These are phyloP conservation scores for Toxotes chatareus DNA, from an alignment of 2,113 vertebrate genomes.

Conservation along the genomic window DNA sequence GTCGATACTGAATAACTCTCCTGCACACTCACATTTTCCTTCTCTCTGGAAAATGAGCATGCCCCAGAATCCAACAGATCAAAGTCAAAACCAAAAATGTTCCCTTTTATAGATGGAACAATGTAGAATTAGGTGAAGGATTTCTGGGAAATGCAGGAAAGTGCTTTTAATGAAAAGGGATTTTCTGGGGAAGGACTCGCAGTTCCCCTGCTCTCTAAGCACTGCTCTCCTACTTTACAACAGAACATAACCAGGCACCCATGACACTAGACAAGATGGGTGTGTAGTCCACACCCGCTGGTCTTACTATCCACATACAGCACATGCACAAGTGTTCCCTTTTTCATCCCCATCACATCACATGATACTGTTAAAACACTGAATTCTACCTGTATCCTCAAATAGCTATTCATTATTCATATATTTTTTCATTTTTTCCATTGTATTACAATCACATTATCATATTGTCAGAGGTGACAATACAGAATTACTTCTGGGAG, in stretches of 20 bases:
- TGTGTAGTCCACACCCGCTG: slow-evolving; percentile 16
- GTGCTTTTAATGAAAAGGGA: slow-evolving; percentile 63
- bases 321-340: neutral
- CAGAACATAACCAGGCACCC: slow-evolving; percentile 25
- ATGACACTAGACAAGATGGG: slow-evolving; percentile 35
- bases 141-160: slow-evolving; percentile 57
- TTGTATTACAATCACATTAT: slow-evolving; percentile 43
- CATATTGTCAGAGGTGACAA: slow-evolving; percentile 41
- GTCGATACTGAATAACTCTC: neutral
- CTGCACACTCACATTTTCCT: neutral
- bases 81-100: slow-evolving; percentile 30
- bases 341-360: slow-evolving; percentile 7
- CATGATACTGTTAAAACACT: neutral
- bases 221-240: slow-evolving; percentile 41
- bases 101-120: slow-evolving; percentile 29
- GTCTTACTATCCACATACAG: slow-evolving; percentile 12
- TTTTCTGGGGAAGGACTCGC: slow-evolving; percentile 54
- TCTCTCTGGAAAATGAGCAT: slow-evolving; percentile 11
- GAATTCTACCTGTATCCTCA: slow-evolving; percentile 1
- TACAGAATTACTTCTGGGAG: slow-evolving; percentile 47
- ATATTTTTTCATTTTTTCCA: slow-evolving; percentile 7
- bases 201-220: slow-evolving; percentile 50
- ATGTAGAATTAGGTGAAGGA: slow-evolving; percentile 48
- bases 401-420: neutral
- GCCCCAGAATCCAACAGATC: slow-evolving; percentile 38